These are phyloP conservation scores for Erinaceus europaeus DNA, from an alignment of 2,113 vertebrate species.

Conservation along the genomic window DNA sequence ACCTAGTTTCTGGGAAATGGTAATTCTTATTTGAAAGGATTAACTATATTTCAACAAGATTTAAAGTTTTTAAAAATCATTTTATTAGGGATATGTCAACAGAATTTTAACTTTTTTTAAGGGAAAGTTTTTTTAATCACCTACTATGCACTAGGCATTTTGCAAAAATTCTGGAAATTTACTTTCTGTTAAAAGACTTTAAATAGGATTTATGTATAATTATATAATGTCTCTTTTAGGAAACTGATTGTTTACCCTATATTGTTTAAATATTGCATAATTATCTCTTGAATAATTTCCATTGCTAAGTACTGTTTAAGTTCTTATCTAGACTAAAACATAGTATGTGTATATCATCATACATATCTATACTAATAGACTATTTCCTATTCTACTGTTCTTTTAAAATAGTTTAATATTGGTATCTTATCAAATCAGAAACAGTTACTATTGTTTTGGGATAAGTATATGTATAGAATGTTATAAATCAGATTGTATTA, in stretches of 20 bases:
- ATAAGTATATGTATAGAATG: not conserved
- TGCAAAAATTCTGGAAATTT: not conserved
- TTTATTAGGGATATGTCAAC: not conserved
- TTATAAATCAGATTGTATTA: not conserved
- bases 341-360: not conserved
- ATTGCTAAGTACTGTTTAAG: not conserved
- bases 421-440: not conserved
- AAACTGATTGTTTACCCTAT: slow-evolving; percentile 19
- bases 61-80: too few relatives aligned
- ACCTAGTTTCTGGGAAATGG: not conserved
- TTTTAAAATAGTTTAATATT: not conserved
- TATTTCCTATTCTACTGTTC: not conserved
- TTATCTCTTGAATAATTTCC: slow-evolving; percentile 8
- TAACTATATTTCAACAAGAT: too few relatives aligned
- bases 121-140: not conserved
- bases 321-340: not conserved
- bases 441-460: too few relatives aligned
- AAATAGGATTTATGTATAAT: not conserved
- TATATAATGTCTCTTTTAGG: not conserved
- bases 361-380: not conserved
- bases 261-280: not conserved
- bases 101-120: not conserved
- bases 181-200: not conserved
- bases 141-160: not conserved
- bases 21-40: not conserved